Evolutionary conservation across 1,140 invertebrate species (phyloP).

Genomic region (Drosophila tropicalis): DNA sequence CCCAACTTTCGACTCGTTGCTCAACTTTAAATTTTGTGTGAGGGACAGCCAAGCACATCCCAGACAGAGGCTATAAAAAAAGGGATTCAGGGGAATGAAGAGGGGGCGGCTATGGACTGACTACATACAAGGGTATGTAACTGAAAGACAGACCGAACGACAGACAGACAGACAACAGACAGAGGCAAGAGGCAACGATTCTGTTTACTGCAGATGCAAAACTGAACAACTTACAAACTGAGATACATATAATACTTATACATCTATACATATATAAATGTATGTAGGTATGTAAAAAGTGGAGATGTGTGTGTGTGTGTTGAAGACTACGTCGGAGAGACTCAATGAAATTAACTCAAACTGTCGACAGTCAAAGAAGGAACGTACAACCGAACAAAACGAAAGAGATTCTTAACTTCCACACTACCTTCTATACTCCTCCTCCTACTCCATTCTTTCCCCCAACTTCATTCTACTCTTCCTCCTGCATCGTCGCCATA

Average conservation of each 20-base stretch:
- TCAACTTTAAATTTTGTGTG: slow-evolving; percentile 71
- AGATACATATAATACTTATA: slow-evolving; percentile 11
- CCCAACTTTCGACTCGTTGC: slow-evolving; percentile 77
- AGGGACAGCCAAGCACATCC: slow-evolving; percentile 25
- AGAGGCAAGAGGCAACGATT: slow-evolving; percentile 9
- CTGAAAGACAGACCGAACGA: neutral
- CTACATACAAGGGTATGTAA: slow-evolving; percentile 10
- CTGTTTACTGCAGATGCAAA: slow-evolving; percentile 43
- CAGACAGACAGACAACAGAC: neutral
- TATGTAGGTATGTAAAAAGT: slow-evolving; percentile 6
- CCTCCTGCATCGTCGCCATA: neutral
- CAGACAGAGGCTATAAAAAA: slow-evolving; percentile 56
- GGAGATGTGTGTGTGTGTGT: slow-evolving; percentile 38
- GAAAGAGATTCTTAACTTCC: slow-evolving; percentile 15
- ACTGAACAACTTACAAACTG: slow-evolving; percentile 4
- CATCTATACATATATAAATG: neutral
- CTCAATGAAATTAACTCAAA: slow-evolving; percentile 71
- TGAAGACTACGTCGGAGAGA: slow-evolving; percentile 37
- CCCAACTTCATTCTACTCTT: neutral
- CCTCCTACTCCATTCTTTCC: neutral
- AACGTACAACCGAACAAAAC: slow-evolving; percentile 3
- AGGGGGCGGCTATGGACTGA: too few relatives aligned
- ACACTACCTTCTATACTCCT: neutral
- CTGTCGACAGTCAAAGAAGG: slow-evolving; percentile 61
- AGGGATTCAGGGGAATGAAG: slow-evolving; percentile 41